Conservation (phyloP, 1,140 invertebrate genomes). For the Cotesia typhae region DNA sequence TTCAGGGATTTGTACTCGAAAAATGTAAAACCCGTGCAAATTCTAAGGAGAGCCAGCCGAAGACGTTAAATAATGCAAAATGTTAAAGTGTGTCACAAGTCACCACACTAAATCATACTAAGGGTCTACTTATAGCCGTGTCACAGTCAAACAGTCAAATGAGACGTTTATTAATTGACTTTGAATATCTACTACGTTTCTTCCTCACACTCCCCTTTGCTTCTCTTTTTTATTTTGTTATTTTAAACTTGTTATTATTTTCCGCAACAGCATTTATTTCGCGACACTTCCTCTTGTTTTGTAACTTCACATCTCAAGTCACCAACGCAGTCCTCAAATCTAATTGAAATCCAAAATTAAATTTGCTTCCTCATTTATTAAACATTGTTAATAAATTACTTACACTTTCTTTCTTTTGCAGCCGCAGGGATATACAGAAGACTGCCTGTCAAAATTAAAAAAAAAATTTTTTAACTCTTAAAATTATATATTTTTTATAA, state of each 20-base stretch:
- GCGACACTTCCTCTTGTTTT: no score
- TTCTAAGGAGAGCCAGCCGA: neutral
- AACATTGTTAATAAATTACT: constrained; percentile 7
- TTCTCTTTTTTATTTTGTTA: neutral
- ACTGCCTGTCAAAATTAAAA: constrained; percentile 14
- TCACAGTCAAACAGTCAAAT: constrained; percentile 47
- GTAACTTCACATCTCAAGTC: no score
- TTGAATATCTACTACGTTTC: constrained; percentile 43
- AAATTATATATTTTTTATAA: neutral
- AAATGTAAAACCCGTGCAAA: constrained; percentile 6
- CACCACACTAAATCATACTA: constrained; percentile 14
- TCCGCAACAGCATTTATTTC: no score
- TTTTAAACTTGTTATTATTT: neutral
- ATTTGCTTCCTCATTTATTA: neutral
- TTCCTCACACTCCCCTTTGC: neutral
- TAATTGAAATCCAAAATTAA: no score
- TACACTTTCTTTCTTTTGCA: constrained; percentile 34
- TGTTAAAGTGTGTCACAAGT: constrained; percentile 55
- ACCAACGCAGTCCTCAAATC: no score
- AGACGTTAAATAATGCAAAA: constrained; percentile 55
- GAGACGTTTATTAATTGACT: constrained; percentile 64
- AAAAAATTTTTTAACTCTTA: neutral
- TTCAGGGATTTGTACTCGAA: constrained; percentile 1
- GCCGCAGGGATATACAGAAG: constrained; percentile 40
- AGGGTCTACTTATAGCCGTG: constrained; percentile 62